Conservation (phyloP, 37 sponge, comb jelly and placozoan species). For the Tethya wilhelma region DNA sequence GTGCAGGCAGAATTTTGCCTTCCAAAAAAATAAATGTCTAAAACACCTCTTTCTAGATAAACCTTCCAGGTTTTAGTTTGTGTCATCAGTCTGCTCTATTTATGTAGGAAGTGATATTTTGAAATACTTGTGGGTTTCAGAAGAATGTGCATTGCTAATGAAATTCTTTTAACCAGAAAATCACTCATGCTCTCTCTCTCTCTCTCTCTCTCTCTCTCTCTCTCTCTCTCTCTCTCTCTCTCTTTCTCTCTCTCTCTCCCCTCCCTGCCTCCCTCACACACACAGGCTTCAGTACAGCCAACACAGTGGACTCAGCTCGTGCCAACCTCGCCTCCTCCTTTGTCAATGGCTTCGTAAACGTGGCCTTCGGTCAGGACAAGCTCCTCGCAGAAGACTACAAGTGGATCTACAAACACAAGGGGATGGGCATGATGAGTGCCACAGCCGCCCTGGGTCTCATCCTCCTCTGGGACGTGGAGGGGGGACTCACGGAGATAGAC, state of each 20-base stretch:
- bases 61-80: background rate
- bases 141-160: no score
- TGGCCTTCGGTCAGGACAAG: conserved; percentile 94
- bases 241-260: background rate
- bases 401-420: conserved; percentile 97
- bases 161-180: no score
- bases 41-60: background rate
- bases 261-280: background rate
- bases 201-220: background rate
- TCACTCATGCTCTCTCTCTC: background rate
- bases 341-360: conserved; percentile 98
- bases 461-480: conserved; percentile 98
- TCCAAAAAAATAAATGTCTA: no score
- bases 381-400: conserved; percentile 87
- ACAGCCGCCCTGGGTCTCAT: conserved; percentile 98
- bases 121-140: no score
- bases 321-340: conserved; percentile 94
- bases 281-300: conserved; percentile 58
- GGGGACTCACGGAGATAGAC: conserved; percentile 96
- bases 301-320: conserved; percentile 88
- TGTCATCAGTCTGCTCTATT: no score
- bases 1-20: no score
- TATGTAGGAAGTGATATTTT: no score
- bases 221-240: background rate
- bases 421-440: conserved; percentile 96